A percentile compares a stretch with the other conserved stretches of the same genome.
phyloP scores from a whole-genome alignment of 2,113 vertebrate species.

The Dromaius novaehollandiae region DNA sequence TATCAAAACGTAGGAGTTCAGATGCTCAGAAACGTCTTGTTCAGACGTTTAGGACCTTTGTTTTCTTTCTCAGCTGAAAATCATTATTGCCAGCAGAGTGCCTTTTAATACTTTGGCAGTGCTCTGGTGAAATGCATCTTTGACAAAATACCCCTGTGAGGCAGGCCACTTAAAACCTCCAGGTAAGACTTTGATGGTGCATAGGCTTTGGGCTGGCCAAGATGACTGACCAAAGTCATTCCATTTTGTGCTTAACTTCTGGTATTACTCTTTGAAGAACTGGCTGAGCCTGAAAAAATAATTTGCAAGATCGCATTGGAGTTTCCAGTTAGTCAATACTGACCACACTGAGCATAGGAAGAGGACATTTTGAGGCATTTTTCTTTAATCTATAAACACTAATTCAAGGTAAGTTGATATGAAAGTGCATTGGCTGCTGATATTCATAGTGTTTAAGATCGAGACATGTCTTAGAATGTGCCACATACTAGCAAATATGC shows the following conservation, averaged over 20 bases:
- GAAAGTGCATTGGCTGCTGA: not conserved
- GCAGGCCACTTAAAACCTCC: not conserved
- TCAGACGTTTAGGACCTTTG: not conserved
- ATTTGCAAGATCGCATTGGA: conserved; percentile 5
- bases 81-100: not conserved
- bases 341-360: not conserved
- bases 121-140: not conserved
- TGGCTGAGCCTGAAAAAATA: conserved; percentile 19
- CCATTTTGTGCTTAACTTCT: not conserved
- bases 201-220: not conserved
- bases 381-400: not conserved
- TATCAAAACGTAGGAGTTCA: not conserved
- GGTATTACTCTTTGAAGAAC: conserved; percentile 6
- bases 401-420: not conserved
- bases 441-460: not conserved
- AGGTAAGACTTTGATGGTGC: not conserved
- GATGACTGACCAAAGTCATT: not conserved
- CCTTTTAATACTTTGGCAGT: not conserved
- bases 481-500: not conserved
- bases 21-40: not conserved
- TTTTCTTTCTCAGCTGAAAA: not conserved
- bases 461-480: not conserved
- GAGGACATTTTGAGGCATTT: not conserved
- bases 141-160: not conserved
- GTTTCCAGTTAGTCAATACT: conserved; percentile 31